Percentiles rank a stretch among this genome's conserved stretches.
Conservation (phyloP, 2,797 vertebrate species). For the Pangasius djambal region DNA sequence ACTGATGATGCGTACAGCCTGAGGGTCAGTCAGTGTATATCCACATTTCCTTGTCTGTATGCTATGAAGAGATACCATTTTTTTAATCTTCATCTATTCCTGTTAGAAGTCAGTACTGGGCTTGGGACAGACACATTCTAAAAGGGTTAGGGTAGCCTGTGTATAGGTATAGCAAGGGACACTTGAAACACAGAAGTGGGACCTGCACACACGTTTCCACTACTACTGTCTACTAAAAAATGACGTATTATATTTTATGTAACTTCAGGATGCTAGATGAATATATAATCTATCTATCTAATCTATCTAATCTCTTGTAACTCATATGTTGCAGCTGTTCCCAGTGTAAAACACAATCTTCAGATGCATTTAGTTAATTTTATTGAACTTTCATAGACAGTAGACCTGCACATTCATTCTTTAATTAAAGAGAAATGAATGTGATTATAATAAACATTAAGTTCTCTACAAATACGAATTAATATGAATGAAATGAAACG, state of each 20-base stretch:
- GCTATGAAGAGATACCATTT: not conserved
- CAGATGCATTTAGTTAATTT: not conserved
- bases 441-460: not conserved
- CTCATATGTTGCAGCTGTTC: too few relatives aligned
- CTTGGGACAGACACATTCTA: not conserved
- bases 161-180: too few relatives aligned
- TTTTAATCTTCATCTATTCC: not conserved
- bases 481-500: not conserved
- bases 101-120: not conserved
- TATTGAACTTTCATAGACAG: not conserved
- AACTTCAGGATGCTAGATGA: not conserved
- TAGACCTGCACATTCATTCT: not conserved
- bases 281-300: not conserved
- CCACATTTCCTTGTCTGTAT: conserved; percentile 15
- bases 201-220: not conserved
- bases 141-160: not conserved
- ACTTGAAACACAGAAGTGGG: not conserved
- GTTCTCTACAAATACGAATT: not conserved
- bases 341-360: too few relatives aligned
- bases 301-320: not conserved
- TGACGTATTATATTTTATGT: not conserved
- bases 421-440: not conserved
- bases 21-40: conserved; percentile 48
- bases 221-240: not conserved
- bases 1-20: conserved; percentile 39